Evolutionary conservation across 2,888 invertebrate species (phyloP), one percentile per base, ranked within the genome.

Genomic region (Amiota communis): DNA sequence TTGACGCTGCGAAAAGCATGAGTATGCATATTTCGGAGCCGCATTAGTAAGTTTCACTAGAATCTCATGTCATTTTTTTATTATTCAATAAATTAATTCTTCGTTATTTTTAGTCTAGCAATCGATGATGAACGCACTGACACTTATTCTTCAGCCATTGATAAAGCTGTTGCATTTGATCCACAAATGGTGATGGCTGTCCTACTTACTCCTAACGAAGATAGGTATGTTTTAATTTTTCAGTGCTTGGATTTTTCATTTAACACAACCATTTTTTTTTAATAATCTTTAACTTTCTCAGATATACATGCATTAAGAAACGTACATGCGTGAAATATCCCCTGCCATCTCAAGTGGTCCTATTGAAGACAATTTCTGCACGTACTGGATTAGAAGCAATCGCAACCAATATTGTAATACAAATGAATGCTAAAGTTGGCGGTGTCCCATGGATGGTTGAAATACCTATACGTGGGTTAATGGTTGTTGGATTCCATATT

Each of bases 371-470:
- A 0, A 88, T 89, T 68, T 85, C 87, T 0, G 91, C 83, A 89
- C 92, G 86, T 83, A 12, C 84, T 88, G 75, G 87, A 75, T 90
- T 92, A 0, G 93, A 95, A 93, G 95, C 95, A 0, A 94, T 98
- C 61, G 96, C 96, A 0, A 97, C 97, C 0, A 98, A 98, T 91
- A 93, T 98, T 0, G 96, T 95, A 0, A 95, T 98, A 15, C 98
- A 99, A 87, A 92, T 99, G 80, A 96, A 96, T 87, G 96, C 97
- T 82, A 99, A 98, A 91, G 89, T 98, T 49, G 97, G 97, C 17
- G 98, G 98, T 0, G 94, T 95, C 0, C 96, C 97, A 0, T 98
- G 98, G 98, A 91, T 92, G 1, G 92, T 97, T 0, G 91, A 92
- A 0, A 91, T 95, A 49, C 96, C 96, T 0, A 74, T 93, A 0